Evolutionary conservation across 2,797 vertebrate species (phyloP), one percentile per base, ranked within the genome.

Genomic region (Mus spretus): DNA sequence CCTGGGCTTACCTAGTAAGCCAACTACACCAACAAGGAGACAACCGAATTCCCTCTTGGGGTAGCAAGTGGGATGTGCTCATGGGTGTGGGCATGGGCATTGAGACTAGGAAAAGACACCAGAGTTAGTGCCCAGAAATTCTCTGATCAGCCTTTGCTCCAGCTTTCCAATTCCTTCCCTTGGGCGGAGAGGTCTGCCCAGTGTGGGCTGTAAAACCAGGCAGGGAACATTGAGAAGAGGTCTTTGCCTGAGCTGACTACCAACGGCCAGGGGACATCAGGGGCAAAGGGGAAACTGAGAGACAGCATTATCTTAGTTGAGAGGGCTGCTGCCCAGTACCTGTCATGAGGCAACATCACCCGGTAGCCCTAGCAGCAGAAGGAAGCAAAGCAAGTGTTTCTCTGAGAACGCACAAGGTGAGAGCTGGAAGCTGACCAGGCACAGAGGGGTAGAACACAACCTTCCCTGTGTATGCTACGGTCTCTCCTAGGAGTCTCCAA

Each of bases 161-260:
- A 72, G 34, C 20, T 90, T 81, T 19, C 34, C 61, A 79, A 7
- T 70, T 40, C 34, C 44, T 40, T 50, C 37, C 19, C 0, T 8
- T 72, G 8, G 70, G n/a, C 3, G 75, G 90, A 85, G 90, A 47
- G 47, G 34, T 70, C 26, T 1, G 34, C 83, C 57, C 17, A 53
- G 13, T 77, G 53, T 77, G 61, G 79, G 72, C 74, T 78, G 47
- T 72, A 50, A 91, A 94, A 65, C 10, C 12, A 24, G 63, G 34
- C 81, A 94, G 67, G 40, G 17, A 22, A 55, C 81, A 83, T 13
- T 87, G 40, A 84, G 86, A 89, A 89, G 93, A 93, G 72, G 84
- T 94, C 83, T 3, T 78, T 1, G 8, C 72, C 94, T 88, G 87
- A 84, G 59, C 79, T 44, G 87, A 89, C 17, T 93, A 47, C 19